These are phyloP conservation scores for Halocynthia aurantium DNA, from an alignment of 23 tunicate genomes.

Conservation along the genomic window DNA sequence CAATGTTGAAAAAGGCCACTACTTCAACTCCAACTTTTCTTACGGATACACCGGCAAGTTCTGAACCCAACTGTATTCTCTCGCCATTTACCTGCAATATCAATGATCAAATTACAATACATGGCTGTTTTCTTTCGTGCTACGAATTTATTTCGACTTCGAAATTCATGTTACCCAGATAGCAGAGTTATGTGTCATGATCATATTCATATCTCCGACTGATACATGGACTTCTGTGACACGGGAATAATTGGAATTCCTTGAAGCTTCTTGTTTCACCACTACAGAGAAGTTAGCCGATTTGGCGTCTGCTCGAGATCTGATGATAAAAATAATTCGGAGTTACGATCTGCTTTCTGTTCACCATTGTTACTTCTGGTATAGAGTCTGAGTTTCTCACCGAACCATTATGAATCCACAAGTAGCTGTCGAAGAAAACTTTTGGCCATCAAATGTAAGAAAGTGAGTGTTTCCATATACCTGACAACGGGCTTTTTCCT, in stretches of 20 bases:
- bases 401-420: constrained; percentile 30
- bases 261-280: constrained; percentile 27
- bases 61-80: constrained; percentile 5
- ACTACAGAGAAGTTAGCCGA: constrained; percentile 34
- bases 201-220: constrained; percentile 5
- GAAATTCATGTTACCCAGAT: no score
- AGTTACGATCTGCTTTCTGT: not conserved
- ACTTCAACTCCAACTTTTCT: constrained; percentile 21
- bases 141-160: no score
- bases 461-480: constrained; percentile 56
- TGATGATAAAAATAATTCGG: not conserved
- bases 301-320: constrained; percentile 31
- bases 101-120: no score
- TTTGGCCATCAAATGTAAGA: constrained; percentile 39
- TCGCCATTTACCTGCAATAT: constrained; percentile 8
- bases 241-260: constrained; percentile 31
- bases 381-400: constrained; percentile 7
- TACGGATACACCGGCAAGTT: constrained; percentile 8
- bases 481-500: constrained; percentile 50
- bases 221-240: constrained; percentile 38
- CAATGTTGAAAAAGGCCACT: constrained; percentile 28
- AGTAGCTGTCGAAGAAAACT: constrained; percentile 22
- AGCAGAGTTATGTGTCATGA: no score
- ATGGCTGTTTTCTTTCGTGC: no score
- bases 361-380: not conserved